phyloP scores from a whole-genome alignment of 2,113 vertebrate species.

The Psammodynastes pulverulentus region DNA sequence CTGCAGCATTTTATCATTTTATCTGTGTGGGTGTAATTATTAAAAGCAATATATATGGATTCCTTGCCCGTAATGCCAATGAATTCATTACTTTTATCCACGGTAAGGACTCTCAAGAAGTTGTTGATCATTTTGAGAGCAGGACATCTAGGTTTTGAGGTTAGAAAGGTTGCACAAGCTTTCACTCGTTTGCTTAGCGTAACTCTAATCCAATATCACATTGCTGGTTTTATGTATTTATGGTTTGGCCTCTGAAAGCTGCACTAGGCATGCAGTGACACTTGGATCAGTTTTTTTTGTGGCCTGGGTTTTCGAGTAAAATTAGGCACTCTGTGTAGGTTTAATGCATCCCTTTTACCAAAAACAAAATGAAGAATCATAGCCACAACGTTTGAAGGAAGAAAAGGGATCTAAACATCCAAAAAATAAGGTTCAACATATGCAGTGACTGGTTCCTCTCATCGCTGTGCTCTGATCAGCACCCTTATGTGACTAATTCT shows the following conservation, averaged over 20 bases:
- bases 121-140: background rate
- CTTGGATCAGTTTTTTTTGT: background rate
- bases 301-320: background rate
- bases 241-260: background rate
- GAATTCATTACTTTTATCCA: background rate
- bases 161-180: background rate
- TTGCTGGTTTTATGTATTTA: background rate
- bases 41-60: background rate
- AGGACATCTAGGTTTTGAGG: background rate
- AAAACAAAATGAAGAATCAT: background rate
- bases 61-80: background rate
- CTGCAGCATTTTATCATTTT: background rate
- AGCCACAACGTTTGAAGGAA: background rate
- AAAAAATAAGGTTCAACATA: background rate
- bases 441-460: background rate
- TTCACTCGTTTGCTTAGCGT: background rate
- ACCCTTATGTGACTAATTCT: background rate
- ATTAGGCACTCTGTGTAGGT: background rate
- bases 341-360: background rate
- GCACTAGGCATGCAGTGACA: background rate
- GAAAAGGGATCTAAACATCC: background rate
- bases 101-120: background rate
- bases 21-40: background rate
- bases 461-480: background rate
- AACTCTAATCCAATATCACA: background rate